Conservation (phyloP, 1,140 invertebrate genomes). For the Macrosteles quadrilineatus region DNA sequence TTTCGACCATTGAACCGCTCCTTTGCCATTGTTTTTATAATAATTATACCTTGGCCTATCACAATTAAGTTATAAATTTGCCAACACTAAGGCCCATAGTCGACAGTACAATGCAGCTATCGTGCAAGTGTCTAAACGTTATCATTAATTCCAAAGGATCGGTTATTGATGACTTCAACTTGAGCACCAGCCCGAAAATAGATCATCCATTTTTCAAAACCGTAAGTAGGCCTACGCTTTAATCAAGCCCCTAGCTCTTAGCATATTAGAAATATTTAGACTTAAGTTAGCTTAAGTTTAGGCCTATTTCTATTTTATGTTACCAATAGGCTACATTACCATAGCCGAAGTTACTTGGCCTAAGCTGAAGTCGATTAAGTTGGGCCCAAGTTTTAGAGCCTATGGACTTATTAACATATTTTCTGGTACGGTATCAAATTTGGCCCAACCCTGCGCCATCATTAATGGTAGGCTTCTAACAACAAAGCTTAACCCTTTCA, state of each 20-base stretch:
- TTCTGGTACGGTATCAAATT: too few species aligned
- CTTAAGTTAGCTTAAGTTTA: neutral
- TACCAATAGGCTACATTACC: neutral
- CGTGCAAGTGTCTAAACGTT: conserved; percentile 15
- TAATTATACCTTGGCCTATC: too few species aligned
- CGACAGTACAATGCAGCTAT: conserved; percentile 9
- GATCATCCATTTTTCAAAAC: conserved; percentile 11
- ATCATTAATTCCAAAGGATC: conserved; percentile 11
- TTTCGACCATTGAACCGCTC: too few species aligned
- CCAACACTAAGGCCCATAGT: too few species aligned
- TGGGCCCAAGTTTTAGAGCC: neutral
- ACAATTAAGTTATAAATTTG: too few species aligned
- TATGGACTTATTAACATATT: too few species aligned
- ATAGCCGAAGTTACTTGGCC: neutral
- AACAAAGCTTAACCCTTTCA: too few species aligned
- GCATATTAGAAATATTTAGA: neutral
- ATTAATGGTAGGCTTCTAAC: too few species aligned
- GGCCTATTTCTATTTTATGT: neutral
- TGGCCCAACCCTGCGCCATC: too few species aligned
- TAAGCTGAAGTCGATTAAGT: neutral
- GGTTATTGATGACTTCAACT: neutral
- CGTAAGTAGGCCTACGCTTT: neutral
- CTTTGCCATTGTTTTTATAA: too few species aligned
- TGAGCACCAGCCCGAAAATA: neutral
- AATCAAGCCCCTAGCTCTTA: too few species aligned